Percentiles rank a stretch among this genome's conserved stretches.
These are phyloP conservation scores for Tribolium castaneum DNA, from an alignment of 1,140 invertebrate species.

Conservation along the genomic window DNA sequence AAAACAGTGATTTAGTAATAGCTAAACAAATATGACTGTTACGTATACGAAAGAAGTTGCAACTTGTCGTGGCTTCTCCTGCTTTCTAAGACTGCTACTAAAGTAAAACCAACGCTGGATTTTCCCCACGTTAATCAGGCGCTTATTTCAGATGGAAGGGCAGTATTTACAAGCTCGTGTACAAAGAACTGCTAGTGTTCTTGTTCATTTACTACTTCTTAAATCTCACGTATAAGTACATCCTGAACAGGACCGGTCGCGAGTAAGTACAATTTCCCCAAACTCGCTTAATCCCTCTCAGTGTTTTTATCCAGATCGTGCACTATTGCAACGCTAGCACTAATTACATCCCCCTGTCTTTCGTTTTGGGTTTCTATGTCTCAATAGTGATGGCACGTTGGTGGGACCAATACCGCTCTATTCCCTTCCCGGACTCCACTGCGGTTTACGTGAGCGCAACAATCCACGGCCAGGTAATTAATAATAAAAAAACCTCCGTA, in stretches of 20 bases:
- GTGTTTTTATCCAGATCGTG: constrained; percentile 74
- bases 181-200: constrained; percentile 74
- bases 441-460: constrained; percentile 87
- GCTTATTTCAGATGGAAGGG: constrained; percentile 74
- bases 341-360: constrained; percentile 77
- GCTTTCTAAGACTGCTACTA: constrained; percentile 19
- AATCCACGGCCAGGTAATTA: constrained; percentile 67
- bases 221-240: constrained; percentile 71
- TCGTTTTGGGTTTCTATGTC: constrained; percentile 82
- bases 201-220: constrained; percentile 72
- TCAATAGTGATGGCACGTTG: constrained; percentile 92
- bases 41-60: constrained; percentile 35
- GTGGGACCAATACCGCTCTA: constrained; percentile 89
- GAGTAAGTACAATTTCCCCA: constrained; percentile 68
- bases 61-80: constrained; percentile 13
- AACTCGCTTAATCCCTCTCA: constrained; percentile 57
- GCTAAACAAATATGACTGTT: constrained; percentile 8
- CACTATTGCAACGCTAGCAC: constrained; percentile 77
- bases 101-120: neutral
- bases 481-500: neutral
- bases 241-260: constrained; percentile 69
- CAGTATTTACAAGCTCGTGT: constrained; percentile 80
- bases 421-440: constrained; percentile 88
- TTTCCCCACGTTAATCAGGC: too few species aligned
- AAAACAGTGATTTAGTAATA: constrained; percentile 4